phyloP scores from a whole-genome alignment of 1,140 invertebrate genomes.

The Calephelis virginiensis region DNA sequence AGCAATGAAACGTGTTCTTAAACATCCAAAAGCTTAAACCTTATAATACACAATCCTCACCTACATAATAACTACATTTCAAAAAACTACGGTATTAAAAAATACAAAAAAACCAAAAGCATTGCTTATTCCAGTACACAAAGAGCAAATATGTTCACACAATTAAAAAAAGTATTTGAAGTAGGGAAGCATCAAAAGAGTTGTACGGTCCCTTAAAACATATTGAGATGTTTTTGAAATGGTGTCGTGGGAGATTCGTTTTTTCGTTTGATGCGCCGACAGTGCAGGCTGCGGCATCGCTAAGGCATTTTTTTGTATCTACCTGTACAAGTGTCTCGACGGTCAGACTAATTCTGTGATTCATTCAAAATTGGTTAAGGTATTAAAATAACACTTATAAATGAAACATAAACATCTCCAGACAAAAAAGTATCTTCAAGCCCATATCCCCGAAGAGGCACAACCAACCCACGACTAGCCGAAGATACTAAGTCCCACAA shows the following conservation, averaged over 20 bases:
- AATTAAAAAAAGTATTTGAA: constrained; percentile 20
- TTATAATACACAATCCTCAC: too few relatives aligned
- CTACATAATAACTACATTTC: too few relatives aligned
- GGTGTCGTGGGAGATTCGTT: constrained; percentile 60
- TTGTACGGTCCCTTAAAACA: constrained; percentile 20
- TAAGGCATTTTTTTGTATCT: constrained; percentile 61
- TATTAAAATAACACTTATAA: too few relatives aligned
- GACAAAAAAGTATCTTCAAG: too few relatives aligned
- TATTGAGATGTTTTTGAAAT: constrained; percentile 61
- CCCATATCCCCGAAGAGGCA: too few relatives aligned
- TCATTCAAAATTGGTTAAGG: neutral
- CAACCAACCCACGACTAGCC: too few relatives aligned
- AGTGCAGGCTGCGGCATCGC: constrained; percentile 35
- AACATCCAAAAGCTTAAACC: too few relatives aligned
- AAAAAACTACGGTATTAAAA: neutral
- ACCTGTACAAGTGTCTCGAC: constrained; percentile 43
- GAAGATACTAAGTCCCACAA: too few relatives aligned
- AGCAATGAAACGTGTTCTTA: too few relatives aligned
- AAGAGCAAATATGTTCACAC: constrained; percentile 26
- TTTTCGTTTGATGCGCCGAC: constrained; percentile 63
- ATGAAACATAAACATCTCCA: too few relatives aligned
- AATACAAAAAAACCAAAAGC: neutral
- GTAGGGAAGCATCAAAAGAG: constrained; percentile 22
- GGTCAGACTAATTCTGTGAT: neutral
- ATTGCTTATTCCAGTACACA: constrained; percentile 13